Percentiles rank a stretch among this genome's conserved stretches.
Evolutionary conservation across 1,140 invertebrate species (phyloP).

Genomic region (Zaprionus capensis): DNA sequence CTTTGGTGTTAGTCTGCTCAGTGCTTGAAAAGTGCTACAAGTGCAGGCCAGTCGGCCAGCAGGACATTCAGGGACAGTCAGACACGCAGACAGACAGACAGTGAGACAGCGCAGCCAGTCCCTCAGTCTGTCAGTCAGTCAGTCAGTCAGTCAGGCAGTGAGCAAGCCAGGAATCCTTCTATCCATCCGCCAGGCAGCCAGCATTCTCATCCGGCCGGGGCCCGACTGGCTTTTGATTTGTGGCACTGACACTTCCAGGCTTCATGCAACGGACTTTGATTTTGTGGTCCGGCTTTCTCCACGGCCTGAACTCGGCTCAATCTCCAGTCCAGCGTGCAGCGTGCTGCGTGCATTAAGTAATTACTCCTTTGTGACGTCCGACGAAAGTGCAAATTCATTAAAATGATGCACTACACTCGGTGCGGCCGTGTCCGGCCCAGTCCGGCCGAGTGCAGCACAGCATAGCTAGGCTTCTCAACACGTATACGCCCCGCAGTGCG

Average conservation of each 20-base stretch:
- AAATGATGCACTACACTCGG: constrained; percentile 55
- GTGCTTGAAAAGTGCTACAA: constrained; percentile 66
- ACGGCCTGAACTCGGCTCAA: constrained; percentile 4
- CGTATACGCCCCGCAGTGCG: constrained; percentile 20
- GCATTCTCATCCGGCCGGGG: constrained; percentile 43
- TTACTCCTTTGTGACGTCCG: constrained; percentile 72
- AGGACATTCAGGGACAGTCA: neutral
- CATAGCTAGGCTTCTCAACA: neutral
- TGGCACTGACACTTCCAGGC: constrained; percentile 46
- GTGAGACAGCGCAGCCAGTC: constrained; percentile 2
- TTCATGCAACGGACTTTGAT: constrained; percentile 62
- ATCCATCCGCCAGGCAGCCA: constrained; percentile 11
- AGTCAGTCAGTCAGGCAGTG: neutral
- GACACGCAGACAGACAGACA: constrained; percentile 4
- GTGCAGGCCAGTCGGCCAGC: constrained; percentile 46
- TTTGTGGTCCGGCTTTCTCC: constrained; percentile 50
- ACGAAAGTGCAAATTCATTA: constrained; percentile 76
- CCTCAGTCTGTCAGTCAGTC: constrained; percentile 22
- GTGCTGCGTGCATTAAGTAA: constrained; percentile 67
- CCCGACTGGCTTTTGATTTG: constrained; percentile 53
- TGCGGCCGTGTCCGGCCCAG: too few relatives aligned
- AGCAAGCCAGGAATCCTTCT: neutral
- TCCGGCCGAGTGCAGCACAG: too few relatives aligned
- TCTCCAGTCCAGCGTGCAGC: neutral
- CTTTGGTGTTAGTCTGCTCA: constrained; percentile 67